Conservation (phyloP, 1,140 invertebrate genomes). For the Antheraea pernyi region DNA sequence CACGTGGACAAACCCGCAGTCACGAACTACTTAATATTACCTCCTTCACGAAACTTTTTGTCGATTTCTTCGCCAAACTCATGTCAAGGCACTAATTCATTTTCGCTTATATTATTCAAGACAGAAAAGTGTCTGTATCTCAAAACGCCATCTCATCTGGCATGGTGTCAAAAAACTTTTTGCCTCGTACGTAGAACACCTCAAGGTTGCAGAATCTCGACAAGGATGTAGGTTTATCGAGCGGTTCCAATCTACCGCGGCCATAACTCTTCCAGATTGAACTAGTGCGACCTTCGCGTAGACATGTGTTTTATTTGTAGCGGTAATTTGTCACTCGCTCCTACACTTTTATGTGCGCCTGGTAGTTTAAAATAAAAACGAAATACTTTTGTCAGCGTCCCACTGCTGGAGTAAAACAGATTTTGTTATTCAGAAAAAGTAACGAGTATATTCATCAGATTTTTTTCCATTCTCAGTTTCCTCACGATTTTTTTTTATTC, state of each 20-base stretch:
- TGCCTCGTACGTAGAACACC: not conserved
- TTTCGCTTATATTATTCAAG: not conserved
- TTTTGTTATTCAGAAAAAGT: too few relatives aligned
- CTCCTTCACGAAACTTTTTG: too few relatives aligned
- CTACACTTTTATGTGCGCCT: not conserved
- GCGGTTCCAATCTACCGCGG: not conserved
- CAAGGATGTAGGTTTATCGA: not conserved
- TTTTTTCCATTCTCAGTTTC: too few relatives aligned
- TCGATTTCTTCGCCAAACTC: not conserved
- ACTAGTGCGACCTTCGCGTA: not conserved
- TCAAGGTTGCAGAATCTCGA: conserved; percentile 1
- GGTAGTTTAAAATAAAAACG: not conserved
- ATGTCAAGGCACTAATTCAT: not conserved
- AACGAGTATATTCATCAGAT: too few relatives aligned
- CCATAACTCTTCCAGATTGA: not conserved
- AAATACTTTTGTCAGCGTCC: too few relatives aligned
- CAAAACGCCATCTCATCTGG: not conserved
- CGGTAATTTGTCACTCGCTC: not conserved
- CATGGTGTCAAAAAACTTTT: not conserved
- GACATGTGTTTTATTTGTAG: not conserved
- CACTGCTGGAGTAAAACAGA: too few relatives aligned
- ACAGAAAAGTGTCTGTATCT: not conserved
- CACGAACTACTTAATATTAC: too few relatives aligned
- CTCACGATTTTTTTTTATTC: too few relatives aligned
- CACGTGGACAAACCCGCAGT: too few relatives aligned